A percentile compares a stretch with the other conserved stretches of the same genome.
Evolutionary conservation across 1,140 invertebrate genomes (phyloP).

Genomic region (Tigriopus japonicus): DNA sequence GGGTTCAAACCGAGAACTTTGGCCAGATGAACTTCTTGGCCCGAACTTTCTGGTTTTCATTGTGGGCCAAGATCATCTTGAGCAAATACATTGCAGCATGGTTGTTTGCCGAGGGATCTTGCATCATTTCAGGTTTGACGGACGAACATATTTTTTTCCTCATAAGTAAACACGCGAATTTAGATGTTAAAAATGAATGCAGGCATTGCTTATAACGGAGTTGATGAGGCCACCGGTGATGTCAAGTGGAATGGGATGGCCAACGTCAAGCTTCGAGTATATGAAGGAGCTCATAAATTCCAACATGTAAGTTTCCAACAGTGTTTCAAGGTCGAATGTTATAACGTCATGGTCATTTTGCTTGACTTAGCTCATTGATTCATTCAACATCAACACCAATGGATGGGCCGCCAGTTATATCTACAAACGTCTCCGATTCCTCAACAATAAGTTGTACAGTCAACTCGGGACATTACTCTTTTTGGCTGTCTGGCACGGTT

Average conservation of each 20-base stretch:
- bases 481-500: slow-evolving; percentile 81
- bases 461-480: slow-evolving; percentile 61
- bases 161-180: too few species aligned
- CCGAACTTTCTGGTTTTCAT: slow-evolving; percentile 29
- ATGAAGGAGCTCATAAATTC: slow-evolving; percentile 59
- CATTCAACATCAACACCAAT: slow-evolving; percentile 88
- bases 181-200: too few species aligned
- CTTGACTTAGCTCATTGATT: slow-evolving; percentile 38
- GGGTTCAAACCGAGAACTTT: neutral
- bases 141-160: too few species aligned
- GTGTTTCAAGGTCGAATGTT: too few species aligned
- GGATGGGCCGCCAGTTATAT: slow-evolving; percentile 66
- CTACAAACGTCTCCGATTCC: slow-evolving; percentile 74
- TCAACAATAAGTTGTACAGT: slow-evolving; percentile 63
- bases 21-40: neutral
- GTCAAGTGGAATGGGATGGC: slow-evolving; percentile 57
- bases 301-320: slow-evolving; percentile 29
- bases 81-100: slow-evolving; percentile 84
- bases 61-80: slow-evolving; percentile 63
- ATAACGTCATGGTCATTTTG: too few species aligned
- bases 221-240: slow-evolving; percentile 24
- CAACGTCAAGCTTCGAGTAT: slow-evolving; percentile 55
- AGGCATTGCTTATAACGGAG: too few species aligned
- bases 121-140: slow-evolving; percentile 46
- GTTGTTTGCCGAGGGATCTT: slow-evolving; percentile 64